Conservation (phyloP, 2,797 vertebrate genomes). For the Vultur gryphus region DNA sequence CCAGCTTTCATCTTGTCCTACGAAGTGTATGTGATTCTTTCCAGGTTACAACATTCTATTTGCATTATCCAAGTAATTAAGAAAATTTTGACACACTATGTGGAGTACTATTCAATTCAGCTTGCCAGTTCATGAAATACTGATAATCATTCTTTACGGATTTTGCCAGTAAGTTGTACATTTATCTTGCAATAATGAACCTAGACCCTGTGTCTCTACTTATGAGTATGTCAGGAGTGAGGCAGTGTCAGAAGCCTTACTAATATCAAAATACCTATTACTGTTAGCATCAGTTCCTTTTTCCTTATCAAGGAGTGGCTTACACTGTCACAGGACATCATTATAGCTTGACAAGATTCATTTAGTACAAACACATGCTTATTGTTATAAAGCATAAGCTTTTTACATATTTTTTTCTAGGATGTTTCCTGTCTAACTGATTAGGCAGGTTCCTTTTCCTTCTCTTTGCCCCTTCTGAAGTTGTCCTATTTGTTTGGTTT, state of each 20-base stretch:
- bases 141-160: neutral
- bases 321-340: neutral
- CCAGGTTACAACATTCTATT: neutral
- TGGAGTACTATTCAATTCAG: neutral
- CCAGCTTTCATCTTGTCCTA: neutral
- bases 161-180: neutral
- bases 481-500: neutral
- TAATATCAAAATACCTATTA: neutral
- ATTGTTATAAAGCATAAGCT: neutral
- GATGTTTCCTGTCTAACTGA: neutral
- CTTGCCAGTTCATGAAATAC: neutral
- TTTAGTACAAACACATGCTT: neutral
- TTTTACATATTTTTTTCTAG: neutral
- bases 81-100: neutral
- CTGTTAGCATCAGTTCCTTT: neutral
- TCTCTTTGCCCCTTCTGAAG: neutral
- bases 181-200: neutral
- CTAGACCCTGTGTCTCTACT: neutral
- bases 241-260: neutral
- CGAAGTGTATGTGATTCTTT: neutral
- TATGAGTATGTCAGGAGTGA: neutral
- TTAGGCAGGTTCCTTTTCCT: neutral
- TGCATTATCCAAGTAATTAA: neutral
- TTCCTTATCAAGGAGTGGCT: neutral
- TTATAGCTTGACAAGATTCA: neutral